A percentile compares a stretch with the other conserved stretches of the same genome.
phyloP scores from a whole-genome alignment of 1,140 invertebrate species.

The Anoplophora glabripennis region DNA sequence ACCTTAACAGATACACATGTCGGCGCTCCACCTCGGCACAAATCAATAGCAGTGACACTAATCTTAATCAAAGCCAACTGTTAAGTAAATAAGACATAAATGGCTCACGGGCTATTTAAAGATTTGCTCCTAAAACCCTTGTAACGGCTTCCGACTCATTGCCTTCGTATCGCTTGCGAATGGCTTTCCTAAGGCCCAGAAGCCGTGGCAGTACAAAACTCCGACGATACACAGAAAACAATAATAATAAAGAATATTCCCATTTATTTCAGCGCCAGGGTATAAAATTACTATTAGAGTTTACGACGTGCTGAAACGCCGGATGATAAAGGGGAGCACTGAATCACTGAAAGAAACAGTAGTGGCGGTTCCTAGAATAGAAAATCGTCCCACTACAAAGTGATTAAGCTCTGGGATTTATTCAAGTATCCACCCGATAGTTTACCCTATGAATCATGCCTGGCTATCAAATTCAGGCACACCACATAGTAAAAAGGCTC shows the following conservation, averaged over 20 bases:
- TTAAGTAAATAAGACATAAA: too few relatives aligned
- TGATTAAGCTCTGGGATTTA: neutral
- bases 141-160: too few relatives aligned
- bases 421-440: neutral
- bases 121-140: too few relatives aligned
- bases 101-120: too few relatives aligned
- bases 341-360: constrained; percentile 4
- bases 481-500: neutral
- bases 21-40: too few relatives aligned
- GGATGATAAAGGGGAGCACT: constrained; percentile 2
- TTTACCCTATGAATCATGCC: neutral
- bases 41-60: too few relatives aligned
- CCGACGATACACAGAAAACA: neutral
- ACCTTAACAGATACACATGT: too few relatives aligned
- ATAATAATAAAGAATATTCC: constrained; percentile 3
- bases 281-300: constrained; percentile 4
- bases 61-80: too few relatives aligned
- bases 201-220: too few relatives aligned
- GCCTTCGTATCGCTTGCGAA: too few relatives aligned
- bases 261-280: neutral
- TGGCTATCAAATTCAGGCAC: neutral
- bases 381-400: constrained; percentile 4
- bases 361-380: neutral
- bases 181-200: too few relatives aligned
- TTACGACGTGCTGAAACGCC: neutral